phyloP scores from a whole-genome alignment of 1,140 invertebrate species.

The Aphis craccivora region DNA sequence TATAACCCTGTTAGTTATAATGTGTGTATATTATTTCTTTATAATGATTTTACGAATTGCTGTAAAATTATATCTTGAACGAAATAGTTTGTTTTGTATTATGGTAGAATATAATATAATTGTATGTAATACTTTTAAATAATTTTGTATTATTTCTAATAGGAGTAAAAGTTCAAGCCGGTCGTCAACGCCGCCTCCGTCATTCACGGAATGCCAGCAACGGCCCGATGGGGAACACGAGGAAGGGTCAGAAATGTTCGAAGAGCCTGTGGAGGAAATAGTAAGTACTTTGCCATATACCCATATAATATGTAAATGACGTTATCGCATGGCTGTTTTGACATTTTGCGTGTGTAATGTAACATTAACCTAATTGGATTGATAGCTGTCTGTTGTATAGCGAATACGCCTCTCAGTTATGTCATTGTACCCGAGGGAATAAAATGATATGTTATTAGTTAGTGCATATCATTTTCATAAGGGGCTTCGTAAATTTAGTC shows the following conservation, averaged over 20 bases:
- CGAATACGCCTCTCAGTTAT: slow-evolving; percentile 53
- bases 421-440: slow-evolving; percentile 24
- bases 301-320: not conserved
- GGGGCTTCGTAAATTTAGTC: slow-evolving; percentile 13
- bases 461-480: slow-evolving; percentile 33
- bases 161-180: slow-evolving; percentile 53
- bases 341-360: slow-evolving; percentile 45
- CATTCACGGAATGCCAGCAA: slow-evolving; percentile 40
- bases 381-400: not conserved
- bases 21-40: not conserved
- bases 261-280: slow-evolving; percentile 51
- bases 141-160: not conserved
- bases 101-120: not conserved
- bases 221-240: not conserved
- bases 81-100: not conserved
- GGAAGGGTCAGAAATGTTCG: slow-evolving; percentile 51
- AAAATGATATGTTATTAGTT: not conserved
- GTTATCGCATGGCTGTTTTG: slow-evolving; percentile 33
- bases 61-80: not conserved
- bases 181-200: slow-evolving; percentile 34
- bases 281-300: not conserved
- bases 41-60: not conserved
- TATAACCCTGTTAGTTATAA: not conserved
- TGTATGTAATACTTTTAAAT: not conserved
- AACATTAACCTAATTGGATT: slow-evolving; percentile 57